These are phyloP conservation scores for Campoletis sonorensis DNA, from an alignment of 1,140 invertebrate species.

Conservation along the genomic window DNA sequence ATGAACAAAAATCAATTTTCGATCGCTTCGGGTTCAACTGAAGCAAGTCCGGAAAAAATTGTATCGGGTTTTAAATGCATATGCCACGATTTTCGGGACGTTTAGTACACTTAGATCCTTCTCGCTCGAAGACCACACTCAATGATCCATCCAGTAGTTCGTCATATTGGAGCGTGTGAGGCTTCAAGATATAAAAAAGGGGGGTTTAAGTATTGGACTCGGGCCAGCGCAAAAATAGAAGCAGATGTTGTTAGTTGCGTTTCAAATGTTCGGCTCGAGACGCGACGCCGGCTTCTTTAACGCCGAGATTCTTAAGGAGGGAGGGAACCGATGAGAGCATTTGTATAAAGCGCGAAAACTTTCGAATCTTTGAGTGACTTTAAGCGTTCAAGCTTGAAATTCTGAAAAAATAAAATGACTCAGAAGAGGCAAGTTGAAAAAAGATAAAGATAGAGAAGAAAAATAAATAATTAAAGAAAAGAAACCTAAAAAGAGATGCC, in stretches of 20 bases:
- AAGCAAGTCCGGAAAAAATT: no score
- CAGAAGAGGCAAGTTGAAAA: not conserved
- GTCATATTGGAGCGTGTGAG: conserved; percentile 61
- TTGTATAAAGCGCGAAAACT: conserved; percentile 55
- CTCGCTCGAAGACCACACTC: conserved; percentile 68
- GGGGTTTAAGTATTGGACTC: conserved; percentile 73
- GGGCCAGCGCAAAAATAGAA: conserved; percentile 77
- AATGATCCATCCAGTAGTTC: conserved; percentile 69
- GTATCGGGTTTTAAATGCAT: no score
- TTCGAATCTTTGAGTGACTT: conserved; percentile 9
- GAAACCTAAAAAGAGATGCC: not conserved
- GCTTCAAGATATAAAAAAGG: conserved; percentile 44
- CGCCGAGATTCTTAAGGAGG: conserved; percentile 24
- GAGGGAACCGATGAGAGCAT: conserved; percentile 38
- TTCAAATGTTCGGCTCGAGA: conserved; percentile 40
- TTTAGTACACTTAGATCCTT: conserved; percentile 21
- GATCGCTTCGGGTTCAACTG: no score
- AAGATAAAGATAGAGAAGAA: not conserved
- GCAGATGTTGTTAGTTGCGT: conserved; percentile 73
- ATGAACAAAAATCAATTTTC: no score
- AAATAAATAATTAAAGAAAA: not conserved
- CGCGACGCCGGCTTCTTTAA: conserved; percentile 29
- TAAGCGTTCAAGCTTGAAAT: not conserved
- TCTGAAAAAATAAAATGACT: not conserved
- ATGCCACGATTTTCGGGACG: not conserved